Percentiles rank a stretch among this genome's conserved stretches.
Conservation (phyloP, 2,797 vertebrate genomes). For the Oreochromis mossambicus region DNA sequence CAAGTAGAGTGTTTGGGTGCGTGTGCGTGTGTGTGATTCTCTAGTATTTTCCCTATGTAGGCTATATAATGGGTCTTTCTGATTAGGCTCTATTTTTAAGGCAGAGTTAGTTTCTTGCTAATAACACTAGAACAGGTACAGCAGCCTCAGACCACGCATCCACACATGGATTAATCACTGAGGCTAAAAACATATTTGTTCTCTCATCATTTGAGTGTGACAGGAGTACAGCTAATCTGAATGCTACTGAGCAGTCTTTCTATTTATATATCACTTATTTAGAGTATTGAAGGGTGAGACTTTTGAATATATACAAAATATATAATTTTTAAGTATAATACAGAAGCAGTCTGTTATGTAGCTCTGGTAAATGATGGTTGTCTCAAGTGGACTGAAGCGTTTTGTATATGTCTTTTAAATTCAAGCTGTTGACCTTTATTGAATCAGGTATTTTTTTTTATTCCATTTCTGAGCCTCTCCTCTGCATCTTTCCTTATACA, state of each 20-base stretch:
- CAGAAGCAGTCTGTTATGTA: slow-evolving; percentile 28
- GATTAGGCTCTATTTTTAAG: slow-evolving; percentile 28
- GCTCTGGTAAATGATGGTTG: slow-evolving; percentile 36
- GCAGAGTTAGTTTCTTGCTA: slow-evolving; percentile 10
- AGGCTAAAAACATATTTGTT: background rate
- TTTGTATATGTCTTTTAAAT: slow-evolving; percentile 7
- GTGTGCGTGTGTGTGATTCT: background rate
- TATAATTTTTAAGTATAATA: slow-evolving; percentile 32
- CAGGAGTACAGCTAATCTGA: background rate
- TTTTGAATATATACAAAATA: background rate
- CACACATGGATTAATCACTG: slow-evolving; percentile 22
- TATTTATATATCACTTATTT: background rate
- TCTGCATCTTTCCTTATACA: background rate
- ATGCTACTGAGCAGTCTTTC: background rate
- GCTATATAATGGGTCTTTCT: slow-evolving; percentile 11
- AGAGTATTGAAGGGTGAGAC: background rate
- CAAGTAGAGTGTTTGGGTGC: background rate
- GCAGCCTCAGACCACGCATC: background rate
- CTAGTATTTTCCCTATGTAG: slow-evolving; percentile 1
- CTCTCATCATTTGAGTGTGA: slow-evolving; percentile 12
- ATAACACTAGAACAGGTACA: slow-evolving; percentile 16
- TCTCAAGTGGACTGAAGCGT: slow-evolving; percentile 35
- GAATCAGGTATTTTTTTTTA: slow-evolving; percentile 2
- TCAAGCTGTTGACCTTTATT: slow-evolving; percentile 49
- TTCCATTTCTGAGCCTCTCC: slow-evolving; percentile 7